phyloP scores from a whole-genome alignment of 2,797 vertebrate species.

The Molossus molossus region DNA sequence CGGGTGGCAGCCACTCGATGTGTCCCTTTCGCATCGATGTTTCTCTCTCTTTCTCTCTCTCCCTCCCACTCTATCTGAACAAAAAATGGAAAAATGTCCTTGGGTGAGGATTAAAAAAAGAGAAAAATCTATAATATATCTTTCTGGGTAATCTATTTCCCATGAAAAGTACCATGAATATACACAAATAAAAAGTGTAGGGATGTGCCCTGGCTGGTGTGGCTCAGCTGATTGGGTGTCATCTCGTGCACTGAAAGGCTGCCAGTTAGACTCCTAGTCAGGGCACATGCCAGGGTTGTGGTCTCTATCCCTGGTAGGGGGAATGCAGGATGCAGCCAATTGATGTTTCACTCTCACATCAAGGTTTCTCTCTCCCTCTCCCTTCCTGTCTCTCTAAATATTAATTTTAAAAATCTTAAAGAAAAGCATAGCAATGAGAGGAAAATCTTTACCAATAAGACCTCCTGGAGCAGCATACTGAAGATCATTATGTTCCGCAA shows the following conservation, averaged over 20 bases:
- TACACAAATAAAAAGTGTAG: neutral
- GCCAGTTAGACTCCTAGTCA: neutral
- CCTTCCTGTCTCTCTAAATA: neutral
- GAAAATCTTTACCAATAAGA: conserved; percentile 94
- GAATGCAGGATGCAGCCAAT: neutral
- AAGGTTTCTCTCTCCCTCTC: neutral
- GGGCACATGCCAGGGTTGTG: neutral
- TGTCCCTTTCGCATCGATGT: too few species aligned
- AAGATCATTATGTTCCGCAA: conserved; percentile 98
- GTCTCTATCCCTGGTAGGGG: neutral
- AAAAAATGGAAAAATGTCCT: neutral
- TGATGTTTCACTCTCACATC: neutral
- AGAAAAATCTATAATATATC: neutral
- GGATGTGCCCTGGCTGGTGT: neutral
- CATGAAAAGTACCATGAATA: neutral
- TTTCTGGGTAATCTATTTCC: conserved; percentile 8
- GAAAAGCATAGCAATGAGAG: neutral
- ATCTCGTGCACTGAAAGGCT: neutral
- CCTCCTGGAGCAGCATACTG: conserved; percentile 98
- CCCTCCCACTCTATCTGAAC: neutral
- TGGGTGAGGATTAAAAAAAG: neutral
- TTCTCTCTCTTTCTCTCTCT: too few species aligned
- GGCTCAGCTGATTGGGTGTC: neutral
- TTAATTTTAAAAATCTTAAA: neutral
- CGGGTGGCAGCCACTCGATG: too few species aligned